A percentile compares a stretch with the other conserved stretches of the same genome.
phyloP scores from a whole-genome alignment of 2,113 vertebrate species.

The Petrocephalus microphthalmus region DNA sequence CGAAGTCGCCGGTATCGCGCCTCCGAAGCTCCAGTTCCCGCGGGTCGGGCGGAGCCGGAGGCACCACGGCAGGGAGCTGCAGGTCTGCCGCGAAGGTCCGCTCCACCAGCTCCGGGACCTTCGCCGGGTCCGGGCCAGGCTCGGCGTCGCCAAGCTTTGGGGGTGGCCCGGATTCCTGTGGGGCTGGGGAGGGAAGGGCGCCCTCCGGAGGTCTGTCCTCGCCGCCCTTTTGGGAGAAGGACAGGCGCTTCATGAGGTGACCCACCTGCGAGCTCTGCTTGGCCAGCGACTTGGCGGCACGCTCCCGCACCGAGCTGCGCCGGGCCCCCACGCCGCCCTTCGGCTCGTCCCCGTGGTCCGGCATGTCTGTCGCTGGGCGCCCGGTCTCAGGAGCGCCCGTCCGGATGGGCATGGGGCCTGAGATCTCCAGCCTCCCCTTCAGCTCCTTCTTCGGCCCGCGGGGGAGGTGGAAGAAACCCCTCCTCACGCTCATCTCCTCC shows the following conservation, averaged over 20 bases:
- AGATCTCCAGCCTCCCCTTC: constrained; percentile 81
- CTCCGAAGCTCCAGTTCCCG: constrained; percentile 82
- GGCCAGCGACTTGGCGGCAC: constrained; percentile 76
- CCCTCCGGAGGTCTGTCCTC: constrained; percentile 71
- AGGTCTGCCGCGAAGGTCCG: constrained; percentile 75
- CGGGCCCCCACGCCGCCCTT: constrained; percentile 29
- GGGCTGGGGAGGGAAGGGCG: constrained; percentile 62
- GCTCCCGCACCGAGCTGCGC: constrained; percentile 76
- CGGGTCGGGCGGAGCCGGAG: constrained; percentile 61
- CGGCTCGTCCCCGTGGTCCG: constrained; percentile 70
- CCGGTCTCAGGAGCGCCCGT: constrained; percentile 70
- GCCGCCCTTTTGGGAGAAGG: constrained; percentile 71
- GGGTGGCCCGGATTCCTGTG: constrained; percentile 57
- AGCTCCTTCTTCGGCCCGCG: constrained; percentile 79
- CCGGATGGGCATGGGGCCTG: constrained; percentile 88
- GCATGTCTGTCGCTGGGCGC: constrained; percentile 62
- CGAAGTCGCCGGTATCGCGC: constrained; percentile 87
- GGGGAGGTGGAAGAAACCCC: constrained; percentile 87
- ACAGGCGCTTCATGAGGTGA: constrained; percentile 70
- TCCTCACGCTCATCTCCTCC: constrained; percentile 88
- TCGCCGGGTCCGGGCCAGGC: constrained; percentile 28
- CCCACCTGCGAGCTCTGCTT: constrained; percentile 71
- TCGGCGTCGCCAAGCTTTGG: constrained; percentile 38
- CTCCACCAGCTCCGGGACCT: constrained; percentile 68
- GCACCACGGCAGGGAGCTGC: constrained; percentile 60